Conservation (phyloP, 2,797 vertebrate species). For the Lagocephalus sceleratus region DNA sequence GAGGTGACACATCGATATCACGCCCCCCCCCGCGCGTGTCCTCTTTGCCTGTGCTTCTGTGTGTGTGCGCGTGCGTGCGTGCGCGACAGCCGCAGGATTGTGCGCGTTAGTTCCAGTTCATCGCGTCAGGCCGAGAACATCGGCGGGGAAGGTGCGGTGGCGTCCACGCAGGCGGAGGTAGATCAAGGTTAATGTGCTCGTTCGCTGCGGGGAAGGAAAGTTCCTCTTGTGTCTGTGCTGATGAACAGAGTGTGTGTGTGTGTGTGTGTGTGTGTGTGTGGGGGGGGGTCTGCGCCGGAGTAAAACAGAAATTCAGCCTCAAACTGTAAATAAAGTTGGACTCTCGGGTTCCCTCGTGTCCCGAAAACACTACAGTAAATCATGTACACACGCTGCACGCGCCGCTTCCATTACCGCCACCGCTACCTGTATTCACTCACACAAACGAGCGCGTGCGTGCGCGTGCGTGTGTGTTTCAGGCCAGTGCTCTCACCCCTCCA, state of each 20-base stretch:
- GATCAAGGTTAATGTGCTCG: slow-evolving; percentile 54
- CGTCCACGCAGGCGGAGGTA: slow-evolving; percentile 46
- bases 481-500: slow-evolving; percentile 18
- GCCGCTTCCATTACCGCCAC: too few relatives aligned
- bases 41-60: slow-evolving; percentile 14
- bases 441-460: too few relatives aligned
- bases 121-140: slow-evolving; percentile 45
- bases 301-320: slow-evolving; percentile 1
- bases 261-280: too few relatives aligned
- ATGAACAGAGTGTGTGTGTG: slow-evolving; percentile 33
- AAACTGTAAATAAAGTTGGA: too few relatives aligned
- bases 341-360: too few relatives aligned
- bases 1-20: too few relatives aligned
- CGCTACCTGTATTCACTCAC: too few relatives aligned
- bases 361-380: too few relatives aligned
- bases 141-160: slow-evolving; percentile 33
- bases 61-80: slow-evolving; percentile 3
- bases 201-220: slow-evolving; percentile 36
- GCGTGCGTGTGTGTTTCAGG: slow-evolving; percentile 26
- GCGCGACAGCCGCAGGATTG: slow-evolving; percentile 37
- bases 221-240: slow-evolving; percentile 30
- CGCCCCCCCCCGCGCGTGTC: too few relatives aligned
- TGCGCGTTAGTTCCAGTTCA: slow-evolving; percentile 54
- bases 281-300: slow-evolving; percentile 1
- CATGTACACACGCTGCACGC: too few relatives aligned